Base-by-base conservation (phyloP, 2,797 vertebrate species). In the Anniella stebbinsi region DNA sequence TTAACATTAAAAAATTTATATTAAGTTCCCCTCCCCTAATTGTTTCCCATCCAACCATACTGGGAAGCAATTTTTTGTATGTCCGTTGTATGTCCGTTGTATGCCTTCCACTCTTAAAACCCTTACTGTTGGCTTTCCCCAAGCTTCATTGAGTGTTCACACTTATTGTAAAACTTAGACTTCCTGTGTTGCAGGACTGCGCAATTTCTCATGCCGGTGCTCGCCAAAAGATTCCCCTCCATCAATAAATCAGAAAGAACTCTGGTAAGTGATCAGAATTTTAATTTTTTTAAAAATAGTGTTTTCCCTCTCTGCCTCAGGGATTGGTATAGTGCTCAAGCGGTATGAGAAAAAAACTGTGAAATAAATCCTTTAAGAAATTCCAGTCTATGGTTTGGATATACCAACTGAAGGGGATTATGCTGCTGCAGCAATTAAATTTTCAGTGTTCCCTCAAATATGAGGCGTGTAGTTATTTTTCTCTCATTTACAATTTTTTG, bases 161-260 rank as follows among this genome's bases (percentile, higher is more conserved):
- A 86, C 3, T 73, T 0, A 0, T 78, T 17, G 1, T 76, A 75
- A 54, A 60, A n/a, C 30, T 28, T 66, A 0, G 15, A 30, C 80
- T 72, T 90, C 87, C 60, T 82, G 89, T 87, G 73, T 93, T 96
- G 13, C 84, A 99, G 99, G 86, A 98, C 99, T 0, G 98, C 98
- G 0, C 98, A 97, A 38, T 99, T 99, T 95, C 97, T 99, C 90
- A 98, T 98, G 98, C 98, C 98, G 0, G 98, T 99, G 91, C 96
- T 99, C 69, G 97, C 95, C 6, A 98, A 98, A n/a, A 98, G 98
- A 87, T 99, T 99, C 91, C 99, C 99, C n/a, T 99, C 98, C 87
- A 89, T 99, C 86, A 98, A 98, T 96, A 99, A 99, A 94, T 99
- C 99, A 6, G 97, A 98, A 95, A 98, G 98, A 96, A 98, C 98